These are phyloP conservation scores for Umimayanthus chanpuru DNA, from an alignment of 92 coral and sea anemone species.

Conservation along the genomic window DNA sequence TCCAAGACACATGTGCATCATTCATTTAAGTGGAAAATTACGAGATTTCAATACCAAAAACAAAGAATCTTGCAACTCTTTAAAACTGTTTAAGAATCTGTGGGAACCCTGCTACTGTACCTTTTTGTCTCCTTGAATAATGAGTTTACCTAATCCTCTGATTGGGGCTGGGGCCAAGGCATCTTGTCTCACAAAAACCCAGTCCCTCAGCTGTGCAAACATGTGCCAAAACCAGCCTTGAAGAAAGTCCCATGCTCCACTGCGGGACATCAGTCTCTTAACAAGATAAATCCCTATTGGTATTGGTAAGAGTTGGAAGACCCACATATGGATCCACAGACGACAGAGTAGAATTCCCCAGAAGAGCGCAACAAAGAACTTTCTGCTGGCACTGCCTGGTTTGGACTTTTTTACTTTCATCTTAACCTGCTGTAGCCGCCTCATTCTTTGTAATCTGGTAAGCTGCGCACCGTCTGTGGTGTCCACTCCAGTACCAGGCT, in stretches of 20 bases:
- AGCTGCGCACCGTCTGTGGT: constrained; percentile 50
- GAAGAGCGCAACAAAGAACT: constrained; percentile 85
- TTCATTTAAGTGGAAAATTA: no score
- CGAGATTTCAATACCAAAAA: no score
- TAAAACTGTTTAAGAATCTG: no score
- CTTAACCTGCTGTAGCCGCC: constrained; percentile 49
- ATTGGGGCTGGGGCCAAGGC: constrained; percentile 91
- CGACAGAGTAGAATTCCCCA: constrained; percentile 91
- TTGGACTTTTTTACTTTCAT: constrained; percentile 51
- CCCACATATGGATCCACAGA: constrained; percentile 79
- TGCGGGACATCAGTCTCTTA: constrained; percentile 63
- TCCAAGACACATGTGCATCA: no score
- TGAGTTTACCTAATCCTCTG: constrained; percentile 81
- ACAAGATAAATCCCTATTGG: constrained; percentile 80
- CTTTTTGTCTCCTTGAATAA: constrained; percentile 89
- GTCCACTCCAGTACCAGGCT: constrained; percentile 42
- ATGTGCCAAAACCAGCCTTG: constrained; percentile 44
- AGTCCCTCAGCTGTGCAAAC: constrained; percentile 63
- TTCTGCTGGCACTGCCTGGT: constrained; percentile 65
- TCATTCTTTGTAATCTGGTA: constrained; percentile 57
- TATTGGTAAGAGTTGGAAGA: constrained; percentile 76
- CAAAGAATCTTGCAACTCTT: no score
- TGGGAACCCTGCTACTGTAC: constrained; percentile 42
- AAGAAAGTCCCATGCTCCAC: constrained; percentile 72
- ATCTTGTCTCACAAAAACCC: constrained; percentile 79